A percentile compares a stretch with the other conserved stretches of the same genome.
These are phyloP conservation scores for Bombus confusus DNA, from an alignment of 1,140 invertebrate genomes.

Conservation along the genomic window DNA sequence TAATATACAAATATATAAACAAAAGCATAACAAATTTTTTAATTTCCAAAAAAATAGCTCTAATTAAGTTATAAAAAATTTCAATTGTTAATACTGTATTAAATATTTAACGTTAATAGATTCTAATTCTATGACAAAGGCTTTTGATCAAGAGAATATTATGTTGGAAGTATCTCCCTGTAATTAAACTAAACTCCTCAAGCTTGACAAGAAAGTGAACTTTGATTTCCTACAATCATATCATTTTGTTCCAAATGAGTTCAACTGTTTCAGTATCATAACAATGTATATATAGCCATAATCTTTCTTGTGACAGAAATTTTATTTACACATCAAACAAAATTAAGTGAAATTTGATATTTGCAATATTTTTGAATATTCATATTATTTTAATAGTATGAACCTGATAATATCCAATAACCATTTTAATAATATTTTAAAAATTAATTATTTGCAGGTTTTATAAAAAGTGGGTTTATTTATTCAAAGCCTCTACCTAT, in stretches of 20 bases:
- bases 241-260: not conserved
- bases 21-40: not conserved
- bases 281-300: not conserved
- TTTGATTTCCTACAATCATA: constrained; percentile 12
- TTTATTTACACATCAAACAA: not conserved
- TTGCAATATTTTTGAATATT: not conserved
- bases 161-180: not conserved
- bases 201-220: not conserved
- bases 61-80: not conserved
- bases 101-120: not conserved
- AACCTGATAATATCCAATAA: not conserved
- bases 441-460: not conserved
- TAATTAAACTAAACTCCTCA: not conserved
- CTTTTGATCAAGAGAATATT: not conserved
- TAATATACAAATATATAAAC: not conserved
- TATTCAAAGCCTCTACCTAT: not conserved
- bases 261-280: not conserved
- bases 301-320: not conserved
- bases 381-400: not conserved
- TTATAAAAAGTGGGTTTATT: not conserved
- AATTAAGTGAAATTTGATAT: not conserved
- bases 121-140: not conserved
- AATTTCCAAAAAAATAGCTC: not conserved
- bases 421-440: not conserved
- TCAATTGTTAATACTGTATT: not conserved